Percentiles rank a stretch among this genome's conserved stretches.
These are phyloP conservation scores for Drosophila pseudotakahashii DNA, from an alignment of 2,888 invertebrate species.

Conservation along the genomic window DNA sequence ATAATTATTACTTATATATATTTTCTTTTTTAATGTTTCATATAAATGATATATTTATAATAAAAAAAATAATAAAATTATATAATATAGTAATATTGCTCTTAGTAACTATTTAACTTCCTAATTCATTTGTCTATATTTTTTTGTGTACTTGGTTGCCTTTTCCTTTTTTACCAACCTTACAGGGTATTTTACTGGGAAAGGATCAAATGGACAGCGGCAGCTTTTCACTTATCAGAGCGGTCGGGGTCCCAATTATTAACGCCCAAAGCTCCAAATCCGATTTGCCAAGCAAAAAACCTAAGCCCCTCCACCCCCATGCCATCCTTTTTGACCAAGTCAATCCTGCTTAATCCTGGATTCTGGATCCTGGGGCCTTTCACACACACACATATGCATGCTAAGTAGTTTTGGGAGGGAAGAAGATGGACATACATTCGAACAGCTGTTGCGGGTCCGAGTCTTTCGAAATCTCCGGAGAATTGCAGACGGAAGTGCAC, in stretches of 20 bases:
- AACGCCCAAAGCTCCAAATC: constrained; percentile 78
- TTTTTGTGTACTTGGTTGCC: too few relatives aligned
- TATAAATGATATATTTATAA: too few relatives aligned
- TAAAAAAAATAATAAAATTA: too few relatives aligned
- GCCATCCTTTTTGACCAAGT: constrained; percentile 4
- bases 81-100: too few relatives aligned
- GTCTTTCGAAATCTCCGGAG: constrained; percentile 28
- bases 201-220: constrained; percentile 64
- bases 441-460: constrained; percentile 17
- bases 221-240: constrained; percentile 67
- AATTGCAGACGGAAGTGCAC: constrained; percentile 63
- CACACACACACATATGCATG: constrained; percentile 11
- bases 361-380: neutral
- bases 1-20: too few relatives aligned
- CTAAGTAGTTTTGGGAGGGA: constrained; percentile 8
- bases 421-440: neutral
- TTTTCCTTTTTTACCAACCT: too few relatives aligned
- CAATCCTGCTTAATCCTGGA: constrained; percentile 11
- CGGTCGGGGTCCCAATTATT: constrained; percentile 73
- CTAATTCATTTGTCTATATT: too few relatives aligned
- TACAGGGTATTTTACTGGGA: constrained; percentile 22
- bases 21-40: too few relatives aligned
- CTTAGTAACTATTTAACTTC: too few relatives aligned
- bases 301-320: constrained; percentile 10
- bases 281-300: constrained; percentile 51